Evolutionary conservation across 1,140 invertebrate genomes (phyloP).

Genomic region (Luehdorfia chinensis): DNA sequence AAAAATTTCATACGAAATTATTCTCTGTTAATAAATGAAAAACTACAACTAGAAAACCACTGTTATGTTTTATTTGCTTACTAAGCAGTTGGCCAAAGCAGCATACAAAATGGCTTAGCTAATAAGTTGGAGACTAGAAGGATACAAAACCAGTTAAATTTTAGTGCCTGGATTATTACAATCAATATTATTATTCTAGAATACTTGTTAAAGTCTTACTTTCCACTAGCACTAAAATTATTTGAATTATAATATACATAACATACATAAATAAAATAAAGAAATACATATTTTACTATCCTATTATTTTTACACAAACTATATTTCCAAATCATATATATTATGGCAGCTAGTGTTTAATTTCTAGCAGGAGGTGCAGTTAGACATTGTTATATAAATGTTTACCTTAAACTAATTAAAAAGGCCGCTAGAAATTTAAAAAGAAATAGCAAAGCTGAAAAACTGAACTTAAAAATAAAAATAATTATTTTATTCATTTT

Average conservation of each 20-base stretch:
- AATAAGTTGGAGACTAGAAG: constrained; percentile 8
- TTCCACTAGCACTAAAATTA: constrained; percentile 4
- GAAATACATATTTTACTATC: constrained; percentile 15
- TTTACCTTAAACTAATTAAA: constrained; percentile 5
- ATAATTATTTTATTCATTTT: too few species aligned
- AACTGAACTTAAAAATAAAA: too few species aligned
- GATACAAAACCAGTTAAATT: neutral
- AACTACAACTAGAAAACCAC: neutral
- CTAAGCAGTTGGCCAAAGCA: neutral
- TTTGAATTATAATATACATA: constrained; percentile 5
- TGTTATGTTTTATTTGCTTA: neutral
- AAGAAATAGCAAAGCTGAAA: too few species aligned
- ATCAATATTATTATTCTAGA: neutral
- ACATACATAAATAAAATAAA: constrained; percentile 11
- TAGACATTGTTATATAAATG: constrained; percentile 3
- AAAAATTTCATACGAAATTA: too few species aligned
- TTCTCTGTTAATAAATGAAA: too few species aligned
- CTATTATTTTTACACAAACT: constrained; percentile 25
- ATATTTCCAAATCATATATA: constrained; percentile 32
- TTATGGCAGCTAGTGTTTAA: constrained; percentile 41
- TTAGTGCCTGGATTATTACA: neutral
- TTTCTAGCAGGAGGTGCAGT: constrained; percentile 10
- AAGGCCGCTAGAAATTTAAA: too few species aligned
- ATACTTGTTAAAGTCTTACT: neutral
- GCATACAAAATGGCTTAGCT: neutral